Base-by-base conservation (phyloP, 2,888 invertebrate genomes). In the Timandra comae region DNA sequence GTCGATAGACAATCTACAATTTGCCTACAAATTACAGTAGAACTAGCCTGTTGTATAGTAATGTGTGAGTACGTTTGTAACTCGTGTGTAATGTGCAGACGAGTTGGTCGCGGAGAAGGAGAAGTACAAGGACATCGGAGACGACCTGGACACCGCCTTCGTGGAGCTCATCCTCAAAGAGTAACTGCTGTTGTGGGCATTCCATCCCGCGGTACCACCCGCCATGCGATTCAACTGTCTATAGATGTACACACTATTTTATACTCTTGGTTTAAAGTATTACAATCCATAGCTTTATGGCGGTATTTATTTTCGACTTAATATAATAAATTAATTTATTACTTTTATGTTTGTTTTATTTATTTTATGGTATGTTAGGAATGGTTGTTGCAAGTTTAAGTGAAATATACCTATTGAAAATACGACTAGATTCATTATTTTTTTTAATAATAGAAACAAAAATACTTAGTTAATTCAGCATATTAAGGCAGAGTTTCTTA, bases 51-150 rank as follows among this genome's bases (percentile, higher is more conserved):
- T 16, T 16, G 16, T 16, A 16, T 16, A 6, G 6, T 16, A 16
- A 16, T 6, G 6, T 16, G 16, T 16, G 16, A n/a, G n/a, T n/a
- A n/a, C n/a, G n/a, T n/a, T n/a, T n/a, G n/a, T n/a, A n/a, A n/a
- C n/a, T n/a, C n/a, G n/a, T n/a, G n/a, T 16, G 16, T 27, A 54
- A 63, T 75, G 61, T 59, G 57, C 91, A 96, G 96, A 96, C 91
- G 96, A 96, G 82, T 92, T 96, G 79, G 95, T 96, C 72, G 92
- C 94, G 84, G 96, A 96, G 87, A 99, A 99, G 91, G 98, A 99
- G 90, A 97, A 97, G 86, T 99, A 98, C 97, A 99, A 98, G 92
- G 94, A 95, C 88, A 98, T 99, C 90, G 98, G 98, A 90, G 99
- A 99, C 91, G 99, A 99, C 87, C 91, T 99, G 91, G 99, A 99